phyloP scores from a whole-genome alignment of 2,113 vertebrate species.

The Brachypodius melanocephalos region DNA sequence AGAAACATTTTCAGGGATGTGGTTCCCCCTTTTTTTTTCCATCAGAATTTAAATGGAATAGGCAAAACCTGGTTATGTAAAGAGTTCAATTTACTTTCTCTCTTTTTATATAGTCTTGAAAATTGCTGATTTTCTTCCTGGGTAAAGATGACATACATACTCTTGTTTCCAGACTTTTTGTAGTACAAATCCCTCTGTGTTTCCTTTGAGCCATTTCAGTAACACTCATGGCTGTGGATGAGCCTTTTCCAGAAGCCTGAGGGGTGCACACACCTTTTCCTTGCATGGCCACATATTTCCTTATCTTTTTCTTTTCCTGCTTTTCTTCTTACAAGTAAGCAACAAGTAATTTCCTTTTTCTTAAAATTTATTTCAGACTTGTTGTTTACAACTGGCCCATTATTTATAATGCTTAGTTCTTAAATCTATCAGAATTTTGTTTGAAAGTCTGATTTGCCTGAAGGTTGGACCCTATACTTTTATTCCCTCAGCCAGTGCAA shows the following conservation, averaged over 20 bases:
- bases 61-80: background rate
- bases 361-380: background rate
- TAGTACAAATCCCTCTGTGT: background rate
- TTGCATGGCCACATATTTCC: background rate
- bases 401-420: background rate
- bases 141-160: background rate
- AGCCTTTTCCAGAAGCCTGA: background rate
- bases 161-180: background rate
- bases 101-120: background rate
- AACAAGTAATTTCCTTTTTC: background rate
- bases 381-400: background rate
- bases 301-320: background rate
- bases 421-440: background rate
- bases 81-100: background rate
- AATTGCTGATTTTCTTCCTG: background rate
- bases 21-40: background rate
- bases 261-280: background rate
- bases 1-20: background rate
- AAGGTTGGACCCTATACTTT: background rate
- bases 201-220: background rate
- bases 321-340: background rate
- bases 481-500: background rate
- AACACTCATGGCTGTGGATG: fast-evolving
- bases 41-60: background rate
- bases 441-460: background rate